phyloP scores from a whole-genome alignment of 2,888 invertebrate genomes.

The Siphonodentalium dalli region DNA sequence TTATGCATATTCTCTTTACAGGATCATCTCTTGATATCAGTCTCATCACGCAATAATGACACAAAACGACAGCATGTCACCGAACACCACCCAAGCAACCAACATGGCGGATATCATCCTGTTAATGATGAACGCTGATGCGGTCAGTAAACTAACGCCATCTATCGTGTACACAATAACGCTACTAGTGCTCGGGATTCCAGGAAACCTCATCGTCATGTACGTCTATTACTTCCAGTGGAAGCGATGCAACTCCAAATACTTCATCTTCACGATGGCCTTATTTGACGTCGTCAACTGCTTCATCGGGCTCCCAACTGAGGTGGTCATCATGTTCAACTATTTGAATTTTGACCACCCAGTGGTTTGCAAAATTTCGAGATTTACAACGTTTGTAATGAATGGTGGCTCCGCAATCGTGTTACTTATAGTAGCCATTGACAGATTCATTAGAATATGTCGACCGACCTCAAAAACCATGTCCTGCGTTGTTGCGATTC shows the following conservation, averaged over 20 bases:
- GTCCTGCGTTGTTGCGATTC: no score
- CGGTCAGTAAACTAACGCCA: no score
- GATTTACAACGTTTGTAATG: slow-evolving; percentile 35
- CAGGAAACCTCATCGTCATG: slow-evolving; percentile 27
- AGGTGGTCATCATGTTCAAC: slow-evolving; percentile 25
- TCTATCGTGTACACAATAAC: slow-evolving; percentile 21
- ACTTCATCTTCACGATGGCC: slow-evolving; percentile 27
- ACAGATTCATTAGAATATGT: slow-evolving; percentile 34
- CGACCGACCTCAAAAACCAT: no score
- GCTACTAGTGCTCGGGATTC: slow-evolving; percentile 23
- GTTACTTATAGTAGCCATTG: slow-evolving; percentile 33
- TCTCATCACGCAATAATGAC: no score
- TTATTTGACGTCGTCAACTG: slow-evolving; percentile 29
- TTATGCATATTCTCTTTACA: no score
- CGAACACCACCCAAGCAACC: no score
- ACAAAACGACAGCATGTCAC: no score
- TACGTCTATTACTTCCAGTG: slow-evolving; percentile 26
- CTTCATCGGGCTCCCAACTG: slow-evolving; percentile 23
- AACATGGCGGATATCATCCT: no score
- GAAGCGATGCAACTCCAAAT: slow-evolving; percentile 17
- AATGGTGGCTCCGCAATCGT: slow-evolving; percentile 36
- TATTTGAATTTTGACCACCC: slow-evolving; percentile 27
- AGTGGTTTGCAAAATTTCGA: slow-evolving; percentile 30
- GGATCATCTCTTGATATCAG: no score
- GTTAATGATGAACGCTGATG: no score